These are phyloP conservation scores for Orthonychiurus folsomi DNA, from an alignment of 2,888 invertebrate species.

Conservation along the genomic window DNA sequence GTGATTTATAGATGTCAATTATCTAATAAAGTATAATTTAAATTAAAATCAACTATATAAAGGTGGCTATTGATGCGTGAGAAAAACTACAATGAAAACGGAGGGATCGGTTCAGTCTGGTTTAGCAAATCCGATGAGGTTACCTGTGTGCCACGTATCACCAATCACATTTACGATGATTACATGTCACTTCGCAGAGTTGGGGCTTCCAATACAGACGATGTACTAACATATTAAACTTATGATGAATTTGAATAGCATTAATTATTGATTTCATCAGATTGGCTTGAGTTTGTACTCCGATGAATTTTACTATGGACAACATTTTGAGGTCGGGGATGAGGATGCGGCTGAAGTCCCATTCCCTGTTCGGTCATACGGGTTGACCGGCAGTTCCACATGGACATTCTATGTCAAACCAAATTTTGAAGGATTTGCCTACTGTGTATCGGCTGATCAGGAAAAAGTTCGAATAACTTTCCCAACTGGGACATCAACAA, in stretches of 20 bases:
- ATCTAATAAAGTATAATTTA: too few species aligned
- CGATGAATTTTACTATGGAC: neutral
- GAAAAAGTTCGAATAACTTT: neutral
- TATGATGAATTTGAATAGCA: too few species aligned
- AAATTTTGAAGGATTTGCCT: neutral
- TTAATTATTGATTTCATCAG: neutral
- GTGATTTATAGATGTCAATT: too few species aligned
- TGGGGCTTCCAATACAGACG: neutral
- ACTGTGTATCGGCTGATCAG: neutral
- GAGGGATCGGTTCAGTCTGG: neutral
- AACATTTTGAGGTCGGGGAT: neutral
- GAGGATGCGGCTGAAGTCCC: neutral
- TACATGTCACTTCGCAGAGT: neutral
- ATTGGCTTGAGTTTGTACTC: neutral
- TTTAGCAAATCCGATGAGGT: neutral
- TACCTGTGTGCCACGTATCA: neutral
- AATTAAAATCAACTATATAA: too few species aligned
- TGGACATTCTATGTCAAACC: conserved; percentile 5
- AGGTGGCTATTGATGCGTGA: neutral
- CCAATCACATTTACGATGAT: neutral
- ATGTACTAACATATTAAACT: too few species aligned
- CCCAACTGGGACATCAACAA: neutral
- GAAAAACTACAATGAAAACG: neutral
- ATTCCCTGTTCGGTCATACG: neutral
- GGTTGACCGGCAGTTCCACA: neutral